These are phyloP conservation scores for Myrmecophaga tridactyla DNA, from an alignment of 2,113 vertebrate genomes.

Conservation along the genomic window DNA sequence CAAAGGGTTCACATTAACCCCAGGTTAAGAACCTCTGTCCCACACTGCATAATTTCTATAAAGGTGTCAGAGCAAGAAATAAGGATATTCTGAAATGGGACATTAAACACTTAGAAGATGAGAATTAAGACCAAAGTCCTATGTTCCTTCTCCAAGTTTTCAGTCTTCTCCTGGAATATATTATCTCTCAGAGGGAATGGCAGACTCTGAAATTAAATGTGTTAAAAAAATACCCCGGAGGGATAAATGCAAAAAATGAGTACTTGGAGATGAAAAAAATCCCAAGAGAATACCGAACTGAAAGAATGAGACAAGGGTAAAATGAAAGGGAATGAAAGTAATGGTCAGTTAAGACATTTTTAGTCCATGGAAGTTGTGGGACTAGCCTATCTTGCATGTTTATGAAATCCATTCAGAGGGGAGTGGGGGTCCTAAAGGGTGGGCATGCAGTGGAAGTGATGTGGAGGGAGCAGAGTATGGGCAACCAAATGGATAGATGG, in stretches of 20 bases:
- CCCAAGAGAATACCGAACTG: neutral
- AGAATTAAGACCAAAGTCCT: neutral
- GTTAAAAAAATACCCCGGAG: neutral
- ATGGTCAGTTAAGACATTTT: neutral
- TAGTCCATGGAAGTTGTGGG: neutral
- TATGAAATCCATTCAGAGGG: neutral
- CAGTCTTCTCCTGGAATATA: neutral
- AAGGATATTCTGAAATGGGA: neutral
- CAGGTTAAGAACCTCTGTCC: neutral
- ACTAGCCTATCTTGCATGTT: neutral
- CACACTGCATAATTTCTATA: neutral
- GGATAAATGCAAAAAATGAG: constrained; percentile 26
- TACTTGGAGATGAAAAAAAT: neutral
- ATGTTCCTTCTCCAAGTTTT: constrained; percentile 28
- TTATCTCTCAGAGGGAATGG: constrained; percentile 27
- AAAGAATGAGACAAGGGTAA: neutral
- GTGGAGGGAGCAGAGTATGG: neutral
- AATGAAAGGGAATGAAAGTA: neutral
- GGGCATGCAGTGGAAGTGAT: neutral
- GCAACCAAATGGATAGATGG: neutral
- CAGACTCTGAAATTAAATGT: constrained; percentile 41
- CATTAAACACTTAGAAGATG: neutral
- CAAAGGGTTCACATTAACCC: neutral
- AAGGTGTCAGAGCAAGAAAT: neutral
- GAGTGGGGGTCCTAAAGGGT: neutral